A percentile compares a stretch with the other conserved stretches of the same genome.
These are phyloP conservation scores for Hypercompe scribonia DNA, from an alignment of 2,888 invertebrate genomes.

Conservation along the genomic window DNA sequence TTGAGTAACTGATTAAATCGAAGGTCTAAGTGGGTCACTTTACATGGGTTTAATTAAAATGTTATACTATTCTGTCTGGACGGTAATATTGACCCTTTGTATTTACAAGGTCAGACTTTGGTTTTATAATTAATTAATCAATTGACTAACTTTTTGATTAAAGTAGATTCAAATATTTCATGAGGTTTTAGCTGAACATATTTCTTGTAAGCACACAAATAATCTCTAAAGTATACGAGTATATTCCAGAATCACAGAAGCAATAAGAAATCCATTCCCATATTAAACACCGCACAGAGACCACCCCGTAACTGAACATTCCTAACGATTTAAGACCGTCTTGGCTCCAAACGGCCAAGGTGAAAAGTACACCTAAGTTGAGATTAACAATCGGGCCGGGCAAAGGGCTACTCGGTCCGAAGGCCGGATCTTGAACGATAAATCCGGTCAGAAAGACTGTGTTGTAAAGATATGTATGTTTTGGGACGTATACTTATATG, in stretches of 20 bases:
- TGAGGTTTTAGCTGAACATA: not conserved
- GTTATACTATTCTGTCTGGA: slow-evolving; percentile 48
- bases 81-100: slow-evolving; percentile 27
- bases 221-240: slow-evolving; percentile 10
- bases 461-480: slow-evolving; percentile 42
- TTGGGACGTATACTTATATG: slow-evolving; percentile 35
- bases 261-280: slow-evolving; percentile 33
- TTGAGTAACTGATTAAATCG: slow-evolving; percentile 70
- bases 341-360: slow-evolving; percentile 67
- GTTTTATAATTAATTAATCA: slow-evolving; percentile 5
- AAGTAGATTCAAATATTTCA: not conserved
- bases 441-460: slow-evolving; percentile 62
- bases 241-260: slow-evolving; percentile 19
- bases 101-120: slow-evolving; percentile 22
- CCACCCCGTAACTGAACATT: slow-evolving; percentile 61
- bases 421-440: slow-evolving; percentile 64
- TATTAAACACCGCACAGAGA: slow-evolving; percentile 39
- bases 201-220: slow-evolving; percentile 7
- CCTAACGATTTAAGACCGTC: slow-evolving; percentile 67
- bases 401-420: slow-evolving; percentile 64
- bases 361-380: slow-evolving; percentile 82
- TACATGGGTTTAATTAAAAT: slow-evolving; percentile 54
- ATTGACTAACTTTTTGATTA: slow-evolving; percentile 18
- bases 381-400: slow-evolving; percentile 78
- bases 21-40: slow-evolving; percentile 56